Percentiles rank a stretch among this genome's conserved stretches.
Evolutionary conservation across 2,888 invertebrate genomes (phyloP).

Genomic region (Phalangium opilio): DNA sequence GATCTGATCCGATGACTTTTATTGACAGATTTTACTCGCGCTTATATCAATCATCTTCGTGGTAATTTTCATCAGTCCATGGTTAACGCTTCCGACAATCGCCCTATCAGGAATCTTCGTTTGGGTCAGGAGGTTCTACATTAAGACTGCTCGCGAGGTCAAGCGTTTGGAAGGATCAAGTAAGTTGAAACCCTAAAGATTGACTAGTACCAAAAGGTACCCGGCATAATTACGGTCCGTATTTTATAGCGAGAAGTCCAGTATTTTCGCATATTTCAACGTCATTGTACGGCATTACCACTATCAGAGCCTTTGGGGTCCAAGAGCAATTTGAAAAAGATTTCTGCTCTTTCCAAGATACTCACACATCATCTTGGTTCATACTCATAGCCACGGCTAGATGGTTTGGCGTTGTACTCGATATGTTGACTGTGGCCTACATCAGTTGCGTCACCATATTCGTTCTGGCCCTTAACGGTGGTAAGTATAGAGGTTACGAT

Average conservation of each 20-base stretch:
- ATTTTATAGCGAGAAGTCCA: slow-evolving; percentile 26
- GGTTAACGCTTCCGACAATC: slow-evolving; percentile 53
- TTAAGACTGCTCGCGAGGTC: slow-evolving; percentile 61
- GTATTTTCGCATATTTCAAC: slow-evolving; percentile 23
- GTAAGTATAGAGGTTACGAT: too few species aligned
- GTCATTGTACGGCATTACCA: slow-evolving; percentile 21
- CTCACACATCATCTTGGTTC: slow-evolving; percentile 80
- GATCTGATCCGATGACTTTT: too few species aligned
- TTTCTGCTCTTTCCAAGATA: slow-evolving; percentile 39
- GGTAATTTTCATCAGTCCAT: slow-evolving; percentile 55
- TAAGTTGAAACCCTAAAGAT: slow-evolving; percentile 23
- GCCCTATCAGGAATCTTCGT: slow-evolving; percentile 57
- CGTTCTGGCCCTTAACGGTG: slow-evolving; percentile 25
- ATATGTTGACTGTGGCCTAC: slow-evolving; percentile 69
- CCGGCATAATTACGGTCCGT: too few species aligned
- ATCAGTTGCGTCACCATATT: slow-evolving; percentile 70
- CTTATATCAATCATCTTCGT: slow-evolving; percentile 42
- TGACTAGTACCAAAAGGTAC: too few species aligned
- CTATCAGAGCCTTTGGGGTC: slow-evolving; percentile 45
- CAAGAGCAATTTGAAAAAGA: slow-evolving; percentile 48
- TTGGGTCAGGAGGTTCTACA: slow-evolving; percentile 54
- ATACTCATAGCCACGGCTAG: slow-evolving; percentile 72
- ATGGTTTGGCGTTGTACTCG: slow-evolving; percentile 85
- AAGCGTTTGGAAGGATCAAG: slow-evolving; percentile 40
- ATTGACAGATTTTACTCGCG: slow-evolving; percentile 18